phyloP scores from a whole-genome alignment of 1,140 invertebrate genomes.

The Lordiphosa mommai region DNA sequence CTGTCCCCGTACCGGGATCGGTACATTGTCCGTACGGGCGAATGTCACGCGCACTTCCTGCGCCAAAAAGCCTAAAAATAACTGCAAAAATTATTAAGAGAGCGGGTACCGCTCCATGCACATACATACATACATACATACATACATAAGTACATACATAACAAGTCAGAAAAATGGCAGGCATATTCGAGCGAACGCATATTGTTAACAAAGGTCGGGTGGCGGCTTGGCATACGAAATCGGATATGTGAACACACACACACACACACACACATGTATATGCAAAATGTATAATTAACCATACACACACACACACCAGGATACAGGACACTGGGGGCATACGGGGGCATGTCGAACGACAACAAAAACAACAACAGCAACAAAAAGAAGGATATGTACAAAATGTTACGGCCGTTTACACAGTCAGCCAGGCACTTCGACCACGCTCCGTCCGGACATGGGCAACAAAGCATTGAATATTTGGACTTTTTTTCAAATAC shows the following conservation, averaged over 20 bases:
- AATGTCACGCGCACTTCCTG: constrained; percentile 49
- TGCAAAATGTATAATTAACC: constrained; percentile 73
- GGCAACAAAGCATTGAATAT: constrained; percentile 42
- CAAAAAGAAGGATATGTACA: constrained; percentile 31
- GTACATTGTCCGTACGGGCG: too few relatives aligned
- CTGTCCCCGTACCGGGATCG: constrained; percentile 4
- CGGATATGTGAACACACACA: constrained; percentile 52
- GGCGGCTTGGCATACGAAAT: constrained; percentile 33
- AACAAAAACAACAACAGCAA: constrained; percentile 21
- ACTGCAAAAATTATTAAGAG: constrained; percentile 52
- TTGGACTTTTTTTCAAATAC: constrained; percentile 24
- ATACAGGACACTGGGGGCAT: background rate
- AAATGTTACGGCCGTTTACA: constrained; percentile 69
- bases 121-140: background rate
- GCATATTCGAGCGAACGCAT: constrained; percentile 55
- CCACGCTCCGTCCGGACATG: constrained; percentile 35
- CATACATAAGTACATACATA: background rate
- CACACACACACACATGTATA: constrained; percentile 21
- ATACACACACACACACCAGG: constrained; percentile 41
- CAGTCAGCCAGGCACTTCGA: constrained; percentile 56
- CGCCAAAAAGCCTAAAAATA: constrained; percentile 48
- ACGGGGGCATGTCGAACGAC: constrained; percentile 8
- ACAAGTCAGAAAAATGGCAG: constrained; percentile 22
- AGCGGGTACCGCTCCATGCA: background rate
- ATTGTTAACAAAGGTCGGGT: constrained; percentile 56